A percentile compares a stretch with the other conserved stretches of the same genome.
Evolutionary conservation across 2,888 invertebrate genomes (phyloP).

Genomic region (Phaonia tiefii): DNA sequence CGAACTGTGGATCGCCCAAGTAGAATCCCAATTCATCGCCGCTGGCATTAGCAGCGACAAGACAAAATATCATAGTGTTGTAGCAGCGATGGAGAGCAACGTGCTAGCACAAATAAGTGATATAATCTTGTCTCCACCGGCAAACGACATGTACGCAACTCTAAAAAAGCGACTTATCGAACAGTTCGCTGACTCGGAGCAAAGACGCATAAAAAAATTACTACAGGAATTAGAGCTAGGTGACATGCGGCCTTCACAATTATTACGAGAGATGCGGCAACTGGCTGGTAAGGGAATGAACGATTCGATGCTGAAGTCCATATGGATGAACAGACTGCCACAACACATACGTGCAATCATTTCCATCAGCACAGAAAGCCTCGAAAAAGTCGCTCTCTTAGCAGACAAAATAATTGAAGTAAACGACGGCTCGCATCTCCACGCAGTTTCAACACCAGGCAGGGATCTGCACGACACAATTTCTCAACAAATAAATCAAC

Average conservation of each 20-base stretch:
- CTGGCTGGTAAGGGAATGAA: conserved; percentile 65
- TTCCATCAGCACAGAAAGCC: conserved; percentile 61
- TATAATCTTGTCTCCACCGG: conserved; percentile 66
- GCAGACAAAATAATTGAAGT: conserved; percentile 64
- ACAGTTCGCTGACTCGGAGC: conserved; percentile 68
- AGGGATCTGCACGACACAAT: no score
- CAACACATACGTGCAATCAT: conserved; percentile 65
- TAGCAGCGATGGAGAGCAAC: conserved; percentile 69
- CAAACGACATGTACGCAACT: conserved; percentile 56
- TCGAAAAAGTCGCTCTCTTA: conserved; percentile 57
- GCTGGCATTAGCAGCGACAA: conserved; percentile 64
- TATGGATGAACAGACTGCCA: conserved; percentile 70
- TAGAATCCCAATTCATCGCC: no score
- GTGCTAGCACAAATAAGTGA: conserved; percentile 69
- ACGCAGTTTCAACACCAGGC: background rate
- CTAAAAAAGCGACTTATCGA: conserved; percentile 66
- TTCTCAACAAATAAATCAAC: conserved; percentile 30
- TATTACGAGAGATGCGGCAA: conserved; percentile 68
- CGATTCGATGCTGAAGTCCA: conserved; percentile 67
- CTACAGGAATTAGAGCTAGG: conserved; percentile 68
- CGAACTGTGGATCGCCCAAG: no score
- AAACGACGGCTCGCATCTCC: conserved; percentile 41
- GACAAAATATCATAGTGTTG: conserved; percentile 69
- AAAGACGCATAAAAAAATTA: conserved; percentile 65
- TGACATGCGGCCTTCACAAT: conserved; percentile 69